These are phyloP conservation scores for Enteromius treurensis DNA, from an alignment of 2,797 vertebrate genomes.

Conservation along the genomic window DNA sequence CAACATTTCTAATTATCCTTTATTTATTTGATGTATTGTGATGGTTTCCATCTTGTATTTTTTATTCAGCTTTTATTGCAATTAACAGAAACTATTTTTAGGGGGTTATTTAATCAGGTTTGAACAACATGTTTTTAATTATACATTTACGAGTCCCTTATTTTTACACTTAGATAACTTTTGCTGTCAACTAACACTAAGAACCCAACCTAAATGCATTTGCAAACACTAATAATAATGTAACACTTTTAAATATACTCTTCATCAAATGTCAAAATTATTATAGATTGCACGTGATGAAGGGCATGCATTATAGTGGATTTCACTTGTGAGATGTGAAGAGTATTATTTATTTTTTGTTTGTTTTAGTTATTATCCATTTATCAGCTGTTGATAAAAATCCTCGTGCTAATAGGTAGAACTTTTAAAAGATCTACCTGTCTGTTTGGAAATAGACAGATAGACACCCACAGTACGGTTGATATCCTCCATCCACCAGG, in stretches of 20 bases:
- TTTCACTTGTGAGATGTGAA: not conserved
- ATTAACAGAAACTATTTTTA: not conserved
- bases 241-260: not conserved
- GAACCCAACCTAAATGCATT: not conserved
- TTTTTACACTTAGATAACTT: not conserved
- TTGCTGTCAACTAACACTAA: not conserved
- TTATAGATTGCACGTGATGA: not conserved
- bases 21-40: not conserved
- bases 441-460: conserved; percentile 14
- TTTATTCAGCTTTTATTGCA: not conserved
- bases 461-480: not conserved
- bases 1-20: not conserved
- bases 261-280: not conserved
- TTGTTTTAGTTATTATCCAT: not conserved
- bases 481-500: conserved; percentile 14
- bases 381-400: not conserved
- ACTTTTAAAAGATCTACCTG: not conserved
- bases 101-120: not conserved
- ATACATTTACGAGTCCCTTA: not conserved
- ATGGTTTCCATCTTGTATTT: not conserved
- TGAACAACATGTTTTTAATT: not conserved
- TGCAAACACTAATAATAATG: not conserved
- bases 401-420: not conserved
- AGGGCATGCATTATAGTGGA: too few relatives aligned
- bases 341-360: not conserved